A percentile compares a stretch with the other conserved stretches of the same genome.
These are phyloP conservation scores for Neotoxoptera formosana DNA, from an alignment of 1,140 invertebrate genomes.

Conservation along the genomic window DNA sequence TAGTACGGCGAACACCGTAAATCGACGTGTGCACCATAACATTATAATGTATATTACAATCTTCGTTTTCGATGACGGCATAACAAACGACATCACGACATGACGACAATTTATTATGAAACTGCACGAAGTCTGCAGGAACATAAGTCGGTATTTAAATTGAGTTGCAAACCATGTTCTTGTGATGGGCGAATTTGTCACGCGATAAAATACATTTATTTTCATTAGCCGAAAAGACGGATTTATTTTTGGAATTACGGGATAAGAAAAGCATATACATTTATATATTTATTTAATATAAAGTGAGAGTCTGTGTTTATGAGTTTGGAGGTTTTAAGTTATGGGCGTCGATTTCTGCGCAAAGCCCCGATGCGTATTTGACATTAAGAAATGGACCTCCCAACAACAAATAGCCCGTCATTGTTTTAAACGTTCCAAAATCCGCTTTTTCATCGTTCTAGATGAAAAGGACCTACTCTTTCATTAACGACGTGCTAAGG, in stretches of 20 bases:
- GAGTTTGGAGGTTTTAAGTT: constrained; percentile 49
- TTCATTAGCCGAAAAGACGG: constrained; percentile 26
- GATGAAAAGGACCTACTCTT: constrained; percentile 53
- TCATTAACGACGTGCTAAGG: constrained; percentile 50
- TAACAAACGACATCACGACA: not conserved
- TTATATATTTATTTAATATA: constrained; percentile 46
- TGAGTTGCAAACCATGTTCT: constrained; percentile 1
- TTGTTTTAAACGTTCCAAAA: constrained; percentile 57
- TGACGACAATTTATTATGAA: not conserved
- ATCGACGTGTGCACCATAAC: not conserved
- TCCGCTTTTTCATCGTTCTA: constrained; percentile 54
- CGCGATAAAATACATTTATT: constrained; percentile 25
- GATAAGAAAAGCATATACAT: constrained; percentile 15
- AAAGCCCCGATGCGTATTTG: constrained; percentile 55
- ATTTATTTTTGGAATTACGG: constrained; percentile 37
- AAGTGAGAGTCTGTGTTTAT: constrained; percentile 29
- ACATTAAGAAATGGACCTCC: constrained; percentile 56
- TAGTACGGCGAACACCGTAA: not conserved
- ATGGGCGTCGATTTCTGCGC: constrained; percentile 54
- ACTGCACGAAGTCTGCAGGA: not conserved
- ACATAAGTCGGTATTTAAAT: constrained; percentile 5
- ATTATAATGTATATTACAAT: not conserved
- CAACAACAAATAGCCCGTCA: constrained; percentile 51
- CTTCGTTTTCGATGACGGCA: not conserved
- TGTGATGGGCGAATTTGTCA: constrained; percentile 21